Conservation (phyloP, 2,888 invertebrate genomes). For the Yponomeuta malinellus region DNA sequence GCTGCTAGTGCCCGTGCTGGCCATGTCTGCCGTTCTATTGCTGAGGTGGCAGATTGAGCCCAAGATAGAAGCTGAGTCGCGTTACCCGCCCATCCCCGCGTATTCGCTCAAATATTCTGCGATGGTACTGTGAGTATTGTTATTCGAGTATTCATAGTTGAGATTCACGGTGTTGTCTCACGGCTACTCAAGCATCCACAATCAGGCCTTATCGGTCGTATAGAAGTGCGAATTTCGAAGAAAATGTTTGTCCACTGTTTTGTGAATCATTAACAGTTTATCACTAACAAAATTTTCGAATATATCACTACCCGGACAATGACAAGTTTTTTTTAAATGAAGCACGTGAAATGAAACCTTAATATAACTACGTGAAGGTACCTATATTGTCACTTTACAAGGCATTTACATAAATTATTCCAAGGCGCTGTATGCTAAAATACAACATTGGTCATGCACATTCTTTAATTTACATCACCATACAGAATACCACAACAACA, state of each 20-base stretch:
- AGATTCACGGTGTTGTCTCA: background rate
- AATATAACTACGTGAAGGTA: too few species aligned
- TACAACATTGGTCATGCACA: background rate
- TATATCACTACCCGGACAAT: too few species aligned
- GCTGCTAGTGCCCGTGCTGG: slow-evolving; percentile 79
- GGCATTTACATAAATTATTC: background rate
- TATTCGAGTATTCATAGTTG: background rate
- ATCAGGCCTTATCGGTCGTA: too few species aligned
- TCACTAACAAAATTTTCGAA: too few species aligned
- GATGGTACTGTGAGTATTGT: slow-evolving; percentile 1
- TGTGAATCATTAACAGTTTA: too few species aligned
- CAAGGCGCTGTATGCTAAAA: background rate
- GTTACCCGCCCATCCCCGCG: slow-evolving; percentile 47
- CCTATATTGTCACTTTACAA: background rate
- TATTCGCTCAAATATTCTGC: slow-evolving; percentile 35
- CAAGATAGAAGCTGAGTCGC: slow-evolving; percentile 32
- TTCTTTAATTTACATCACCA: background rate
- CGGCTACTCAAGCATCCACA: too few species aligned
- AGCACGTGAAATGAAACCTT: too few species aligned
- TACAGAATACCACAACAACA: background rate
- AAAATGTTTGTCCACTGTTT: too few species aligned
- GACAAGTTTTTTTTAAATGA: too few species aligned
- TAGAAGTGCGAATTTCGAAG: too few species aligned
- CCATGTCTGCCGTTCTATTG: slow-evolving; percentile 80
- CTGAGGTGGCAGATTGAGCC: slow-evolving; percentile 81